Evolutionary conservation across 2,113 vertebrate species (phyloP), one percentile per base, ranked within the genome.

Genomic region (Cephalopterus ornatus): DNA sequence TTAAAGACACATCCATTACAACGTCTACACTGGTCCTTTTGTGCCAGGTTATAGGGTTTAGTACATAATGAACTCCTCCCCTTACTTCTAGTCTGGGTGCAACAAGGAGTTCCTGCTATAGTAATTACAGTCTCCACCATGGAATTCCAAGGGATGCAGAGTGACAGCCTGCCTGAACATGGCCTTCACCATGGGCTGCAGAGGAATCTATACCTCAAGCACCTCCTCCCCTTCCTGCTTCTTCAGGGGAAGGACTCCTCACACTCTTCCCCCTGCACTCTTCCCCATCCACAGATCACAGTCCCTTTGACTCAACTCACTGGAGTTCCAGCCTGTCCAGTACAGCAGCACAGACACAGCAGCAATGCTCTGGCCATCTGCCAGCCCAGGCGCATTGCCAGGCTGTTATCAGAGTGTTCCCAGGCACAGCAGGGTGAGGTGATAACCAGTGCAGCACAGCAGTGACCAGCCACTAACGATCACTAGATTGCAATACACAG

Each of bases 321-420:
- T 35, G 55, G 30, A 76, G 39, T 75, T 61, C 20, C 71, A 76
- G 12, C 24, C 14, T 39, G 46, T 27, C n/a, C 55, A 41, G 30
- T 46, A 41, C 16, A 76, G 47, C 28, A 82, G 44, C 24, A 46
- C 15, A 68, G 24, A 21, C 5, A 32, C 13, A 76, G 26, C 47
- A 47, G 71, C 55, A 70, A 35, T 13, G 47, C 14, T 30, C n/a
- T 61, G 71, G 79, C 30, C n/a, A 41, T 17, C 47, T 35, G 47
- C 71, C 55, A 83, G 47, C 30, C 47, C 41, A 55, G 47, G 41
- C 24, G 0, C 41, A 70, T 27, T 0, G 0, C 61, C 61, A 63
- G 41, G 55, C 63, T 62, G 28, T 46, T 74, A 83, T 83, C 79
- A 76, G 55, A 62, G 35, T 0, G 0, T 23, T 76, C 28, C n/a